Evolutionary conservation across 2,888 invertebrate species (phyloP).

Genomic region (Dilophus febrilis): DNA sequence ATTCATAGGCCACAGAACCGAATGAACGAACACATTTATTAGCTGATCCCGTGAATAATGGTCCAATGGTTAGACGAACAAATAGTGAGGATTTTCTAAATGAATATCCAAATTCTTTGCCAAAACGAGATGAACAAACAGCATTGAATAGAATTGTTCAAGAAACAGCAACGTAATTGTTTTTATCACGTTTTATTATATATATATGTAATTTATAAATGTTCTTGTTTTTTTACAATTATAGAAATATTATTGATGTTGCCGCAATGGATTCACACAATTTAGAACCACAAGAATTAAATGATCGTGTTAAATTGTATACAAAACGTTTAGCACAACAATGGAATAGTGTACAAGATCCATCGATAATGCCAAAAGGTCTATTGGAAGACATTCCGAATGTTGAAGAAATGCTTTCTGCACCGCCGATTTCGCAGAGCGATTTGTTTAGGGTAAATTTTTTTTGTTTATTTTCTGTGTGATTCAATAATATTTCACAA

Average conservation of each 20-base stretch:
- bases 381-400: constrained; percentile 57
- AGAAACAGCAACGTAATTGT: constrained; percentile 69
- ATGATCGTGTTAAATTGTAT: constrained; percentile 62
- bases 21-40: constrained; percentile 67
- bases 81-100: constrained; percentile 52
- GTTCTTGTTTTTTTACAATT: not conserved
- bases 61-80: constrained; percentile 49
- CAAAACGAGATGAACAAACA: constrained; percentile 80
- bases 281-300: constrained; percentile 75
- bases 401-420: constrained; percentile 48
- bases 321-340: constrained; percentile 37
- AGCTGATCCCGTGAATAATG: constrained; percentile 59
- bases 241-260: constrained; percentile 86
- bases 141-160: constrained; percentile 77
- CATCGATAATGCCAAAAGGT: constrained; percentile 24
- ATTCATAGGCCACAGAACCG: constrained; percentile 25
- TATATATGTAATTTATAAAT: not conserved
- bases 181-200: constrained; percentile 5
- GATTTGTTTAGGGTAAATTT: constrained; percentile 53
- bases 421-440: constrained; percentile 39
- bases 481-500: too few species aligned
- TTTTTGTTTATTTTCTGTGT: too few species aligned
- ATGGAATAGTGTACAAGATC: constrained; percentile 28
- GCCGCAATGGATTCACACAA: constrained; percentile 77
- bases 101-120: constrained; percentile 42